Base-by-base conservation (phyloP, 2,888 invertebrate species). In the Melieria crassipennis region DNA sequence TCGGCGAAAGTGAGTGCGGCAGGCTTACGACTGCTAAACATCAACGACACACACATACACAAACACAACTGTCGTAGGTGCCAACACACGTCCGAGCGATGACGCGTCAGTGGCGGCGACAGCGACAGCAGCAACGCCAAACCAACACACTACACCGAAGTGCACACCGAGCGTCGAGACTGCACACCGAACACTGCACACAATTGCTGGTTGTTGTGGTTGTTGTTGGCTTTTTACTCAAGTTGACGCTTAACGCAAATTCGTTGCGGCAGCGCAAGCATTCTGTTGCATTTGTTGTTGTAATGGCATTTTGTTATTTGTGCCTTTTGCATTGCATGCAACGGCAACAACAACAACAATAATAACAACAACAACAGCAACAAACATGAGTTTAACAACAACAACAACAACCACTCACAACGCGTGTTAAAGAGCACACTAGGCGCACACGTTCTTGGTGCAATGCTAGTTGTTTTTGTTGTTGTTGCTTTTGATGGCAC, bases 51-150 rank as follows among this genome's bases (percentile, higher is more conserved):
- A 58, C 57, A 30, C 30, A 30, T 3, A n/a, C 30, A 30, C 16
- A 0, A 16, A 16, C 16, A 16, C 16, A 43, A 58, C 58, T 45
- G 30, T 46, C 48, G 48, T 47, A 57, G 66, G 48, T 48, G 66
- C 66, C 57, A 48, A 47, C 57, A 55, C 48, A 58, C 66, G 66
- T 66, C 58, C 58, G 66, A 66, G 66, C 58, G 11, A 11, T n/a
- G n/a, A 45, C 10, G 60, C 43, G 30, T 10, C 43, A 11, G 43
- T n/a, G 58, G n/a, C 61, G 9, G 47, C 7, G 4, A 3, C 56
- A 30, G 6, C 65, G 6, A 42, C 47, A 48, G 47, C 58, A 47
- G n/a, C 45, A 13, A 6, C 30, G 11, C 16, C 16, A 16, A 16
- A 16, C 16, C 16, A 16, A 16, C 16, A 16, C 16, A 16, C 2